Evolutionary conservation across 2,113 vertebrate genomes (phyloP).

Genomic region (Ondatra zibethicus): DNA sequence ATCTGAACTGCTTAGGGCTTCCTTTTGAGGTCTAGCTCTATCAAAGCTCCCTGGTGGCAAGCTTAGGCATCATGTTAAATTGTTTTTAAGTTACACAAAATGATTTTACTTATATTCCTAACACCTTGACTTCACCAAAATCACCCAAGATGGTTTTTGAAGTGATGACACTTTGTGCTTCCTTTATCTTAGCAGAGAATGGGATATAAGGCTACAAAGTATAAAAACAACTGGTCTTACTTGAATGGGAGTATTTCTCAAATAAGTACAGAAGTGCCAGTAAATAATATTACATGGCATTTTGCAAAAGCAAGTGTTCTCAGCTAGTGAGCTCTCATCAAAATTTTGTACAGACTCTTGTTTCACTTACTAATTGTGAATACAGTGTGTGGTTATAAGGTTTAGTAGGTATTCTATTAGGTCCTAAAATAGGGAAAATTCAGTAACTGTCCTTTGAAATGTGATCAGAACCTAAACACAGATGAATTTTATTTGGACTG

Average conservation of each 20-base stretch:
- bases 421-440: constrained; percentile 17
- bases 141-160: too few relatives aligned
- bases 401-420: neutral
- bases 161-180: neutral
- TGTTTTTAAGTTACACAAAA: neutral
- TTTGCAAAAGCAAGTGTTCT: constrained; percentile 24
- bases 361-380: neutral
- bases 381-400: neutral
- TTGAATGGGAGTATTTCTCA: neutral
- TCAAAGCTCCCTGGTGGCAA: neutral
- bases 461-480: constrained; percentile 13
- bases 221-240: neutral
- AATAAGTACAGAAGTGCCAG: neutral
- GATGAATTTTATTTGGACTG: constrained; percentile 16
- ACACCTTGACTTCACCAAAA: neutral
- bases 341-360: neutral
- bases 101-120: neutral
- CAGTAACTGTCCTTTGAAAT: constrained; percentile 7
- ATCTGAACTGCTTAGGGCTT: neutral
- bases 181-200: neutral
- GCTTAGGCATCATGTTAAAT: neutral
- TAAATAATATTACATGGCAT: neutral
- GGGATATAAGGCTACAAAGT: neutral
- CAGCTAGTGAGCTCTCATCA: neutral
- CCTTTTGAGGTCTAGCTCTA: neutral